phyloP scores from a whole-genome alignment of 2,888 invertebrate genomes.

The Scelioninae gen. 2 region DNA sequence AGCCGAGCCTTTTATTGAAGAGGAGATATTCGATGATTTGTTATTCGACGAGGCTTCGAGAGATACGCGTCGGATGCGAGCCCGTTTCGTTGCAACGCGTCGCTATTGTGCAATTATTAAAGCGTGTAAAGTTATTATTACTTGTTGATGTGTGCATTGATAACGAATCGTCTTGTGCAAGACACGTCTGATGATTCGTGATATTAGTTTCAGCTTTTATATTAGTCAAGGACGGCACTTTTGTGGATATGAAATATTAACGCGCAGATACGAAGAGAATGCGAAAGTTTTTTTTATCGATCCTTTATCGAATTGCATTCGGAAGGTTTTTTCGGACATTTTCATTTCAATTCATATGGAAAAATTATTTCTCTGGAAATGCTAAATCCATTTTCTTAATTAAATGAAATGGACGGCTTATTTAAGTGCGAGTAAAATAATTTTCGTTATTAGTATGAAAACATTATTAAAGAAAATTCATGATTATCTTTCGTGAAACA shows the following conservation, averaged over 20 bases:
- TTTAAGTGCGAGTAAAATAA: too few species aligned
- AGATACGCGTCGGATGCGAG: constrained; percentile 21
- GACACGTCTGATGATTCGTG: background rate
- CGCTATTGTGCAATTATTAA: constrained; percentile 37
- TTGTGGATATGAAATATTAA: constrained; percentile 15
- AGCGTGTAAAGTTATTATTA: constrained; percentile 42
- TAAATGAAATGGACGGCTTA: too few species aligned
- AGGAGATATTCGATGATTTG: constrained; percentile 47
- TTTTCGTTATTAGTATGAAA: too few species aligned
- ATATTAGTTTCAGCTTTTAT: constrained; percentile 24
- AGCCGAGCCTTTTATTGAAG: constrained; percentile 45
- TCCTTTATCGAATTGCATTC: too few species aligned
- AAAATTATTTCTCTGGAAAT: too few species aligned
- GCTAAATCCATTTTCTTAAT: too few species aligned
- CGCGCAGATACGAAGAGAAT: background rate
- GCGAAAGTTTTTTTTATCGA: background rate
- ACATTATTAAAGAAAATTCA: too few species aligned
- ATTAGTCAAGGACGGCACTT: background rate
- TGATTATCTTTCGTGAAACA: constrained; percentile 1
- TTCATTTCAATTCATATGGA: too few species aligned
- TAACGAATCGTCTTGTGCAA: constrained; percentile 29
- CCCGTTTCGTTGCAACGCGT: constrained; percentile 26
- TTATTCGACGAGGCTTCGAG: constrained; percentile 43
- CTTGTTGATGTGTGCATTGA: constrained; percentile 31
- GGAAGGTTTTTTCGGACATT: too few species aligned